These are phyloP conservation scores for Bellardia pandia DNA, from an alignment of 2,888 invertebrate species.

Conservation along the genomic window DNA sequence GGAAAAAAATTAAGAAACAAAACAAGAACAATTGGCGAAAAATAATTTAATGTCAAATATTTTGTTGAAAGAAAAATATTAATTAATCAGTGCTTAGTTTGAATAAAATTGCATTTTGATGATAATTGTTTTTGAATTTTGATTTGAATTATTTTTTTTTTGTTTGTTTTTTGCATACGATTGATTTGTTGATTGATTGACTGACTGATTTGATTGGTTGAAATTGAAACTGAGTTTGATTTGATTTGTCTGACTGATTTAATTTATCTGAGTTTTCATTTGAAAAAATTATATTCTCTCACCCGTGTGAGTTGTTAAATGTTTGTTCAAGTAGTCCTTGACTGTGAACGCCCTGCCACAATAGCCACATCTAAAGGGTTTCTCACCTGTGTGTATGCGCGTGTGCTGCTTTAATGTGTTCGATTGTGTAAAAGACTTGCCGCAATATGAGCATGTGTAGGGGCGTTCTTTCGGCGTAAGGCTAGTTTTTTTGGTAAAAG, in stretches of 20 bases:
- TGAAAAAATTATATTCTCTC: constrained; percentile 82
- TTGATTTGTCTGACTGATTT: constrained; percentile 71
- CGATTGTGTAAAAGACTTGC: constrained; percentile 84
- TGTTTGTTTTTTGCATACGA: constrained; percentile 67
- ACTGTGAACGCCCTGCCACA: constrained; percentile 84
- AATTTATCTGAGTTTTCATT: constrained; percentile 75
- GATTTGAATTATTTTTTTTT: constrained; percentile 64
- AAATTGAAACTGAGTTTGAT: constrained; percentile 71
- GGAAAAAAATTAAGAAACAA: constrained; percentile 49
- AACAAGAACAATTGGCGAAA: constrained; percentile 58
- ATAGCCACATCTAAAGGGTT: constrained; percentile 84
- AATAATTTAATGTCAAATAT: constrained; percentile 41
- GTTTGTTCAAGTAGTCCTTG: constrained; percentile 84
- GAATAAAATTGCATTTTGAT: constrained; percentile 74
- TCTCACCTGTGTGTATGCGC: constrained; percentile 84
- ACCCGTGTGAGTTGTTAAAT: constrained; percentile 84
- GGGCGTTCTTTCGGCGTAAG: constrained; percentile 84
- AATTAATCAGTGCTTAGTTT: constrained; percentile 71
- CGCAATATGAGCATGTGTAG: constrained; percentile 84
- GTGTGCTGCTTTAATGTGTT: constrained; percentile 84
- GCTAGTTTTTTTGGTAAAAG: constrained; percentile 75
- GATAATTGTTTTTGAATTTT: constrained; percentile 74
- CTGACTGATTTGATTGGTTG: constrained; percentile 70
- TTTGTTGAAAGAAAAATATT: constrained; percentile 34
- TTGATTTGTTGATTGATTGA: constrained; percentile 68